Base-by-base conservation (phyloP, 1,140 invertebrate species). In the Telenomus remus region DNA sequence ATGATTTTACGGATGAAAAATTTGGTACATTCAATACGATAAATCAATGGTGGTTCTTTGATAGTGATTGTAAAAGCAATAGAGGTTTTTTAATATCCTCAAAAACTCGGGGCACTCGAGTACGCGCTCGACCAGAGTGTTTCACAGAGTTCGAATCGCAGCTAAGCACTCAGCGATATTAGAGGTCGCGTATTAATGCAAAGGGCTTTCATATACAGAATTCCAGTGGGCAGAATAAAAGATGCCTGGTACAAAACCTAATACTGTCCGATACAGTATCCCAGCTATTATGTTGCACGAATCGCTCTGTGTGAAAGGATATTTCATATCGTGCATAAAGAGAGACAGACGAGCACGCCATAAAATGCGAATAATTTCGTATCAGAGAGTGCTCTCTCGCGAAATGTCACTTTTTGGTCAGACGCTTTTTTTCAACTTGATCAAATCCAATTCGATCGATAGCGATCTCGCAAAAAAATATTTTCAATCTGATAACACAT, bases 21-120 rank as follows among this genome's bases (percentile, higher is more conserved):
- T 15, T 37, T 33, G 27, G 35, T 27, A 27, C 1, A 47, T 37
- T 47, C 14, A 34, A 33, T 35, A 14, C n/a, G 9, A n/a, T 16
- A 6, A 16, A 11, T 11, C 42, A 46, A 47, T 50, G 47, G 50
- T 1, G n/a, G 6, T 13, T 16, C 8, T 57, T n/a, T 37, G 65
- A 66, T 57, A 54, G 16, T 55, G 46, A 63, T 57, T 60, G 90
- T 89, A 81, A 93, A 96, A 83, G 96, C 94, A n/a, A 92, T 87
- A 9, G 33, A 34, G 35, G 11, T 61, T 60, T 78, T 81, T 83
- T 82, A 83, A 82, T 83, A 83, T 77, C 73, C 70, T 27, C 49
- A 16, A 70, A 76, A 76, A 79, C 55, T 60, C 50, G 64, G 61
- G 46, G 47, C 59, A 72, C 73, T 72, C 76, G 73, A 63, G 73